Evolutionary conservation across 2,113 vertebrate species (phyloP).

Genomic region (Pteruthius melanotis): DNA sequence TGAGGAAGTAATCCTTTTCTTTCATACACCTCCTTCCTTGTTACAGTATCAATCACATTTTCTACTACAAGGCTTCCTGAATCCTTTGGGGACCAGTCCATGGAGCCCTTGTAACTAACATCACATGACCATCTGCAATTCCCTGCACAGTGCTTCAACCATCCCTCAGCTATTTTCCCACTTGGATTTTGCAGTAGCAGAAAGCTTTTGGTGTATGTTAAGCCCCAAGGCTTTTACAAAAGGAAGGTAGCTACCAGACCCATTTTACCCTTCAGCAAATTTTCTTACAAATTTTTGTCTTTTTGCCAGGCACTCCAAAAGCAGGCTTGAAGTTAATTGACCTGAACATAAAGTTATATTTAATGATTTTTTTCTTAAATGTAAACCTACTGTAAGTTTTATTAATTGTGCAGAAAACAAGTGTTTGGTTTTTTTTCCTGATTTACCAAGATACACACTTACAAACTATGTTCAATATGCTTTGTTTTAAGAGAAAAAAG

Average conservation of each 20-base stretch:
- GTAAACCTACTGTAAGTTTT: neutral
- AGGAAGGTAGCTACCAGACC: neutral
- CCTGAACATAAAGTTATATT: neutral
- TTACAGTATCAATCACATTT: neutral
- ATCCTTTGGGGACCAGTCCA: neutral
- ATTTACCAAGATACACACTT: neutral
- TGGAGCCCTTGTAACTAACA: neutral
- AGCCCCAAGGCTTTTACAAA: neutral
- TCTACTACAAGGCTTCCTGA: neutral
- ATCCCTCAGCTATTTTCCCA: neutral
- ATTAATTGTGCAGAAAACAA: neutral
- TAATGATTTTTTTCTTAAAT: neutral
- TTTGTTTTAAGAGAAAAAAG: neutral
- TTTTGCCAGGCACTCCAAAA: neutral
- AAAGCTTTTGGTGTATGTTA: neutral
- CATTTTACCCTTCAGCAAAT: neutral
- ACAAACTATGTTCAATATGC: neutral
- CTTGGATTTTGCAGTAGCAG: neutral
- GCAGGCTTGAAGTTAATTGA: neutral
- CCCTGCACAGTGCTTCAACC: neutral
- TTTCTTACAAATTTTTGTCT: neutral
- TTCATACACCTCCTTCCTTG: neutral
- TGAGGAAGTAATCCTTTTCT: neutral
- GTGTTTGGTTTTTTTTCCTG: neutral
- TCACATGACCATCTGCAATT: neutral